Evolutionary conservation across 2,888 invertebrate genomes (phyloP), one percentile per base, ranked within the genome.

Genomic region (Pycnomerus fuliginosus): DNA sequence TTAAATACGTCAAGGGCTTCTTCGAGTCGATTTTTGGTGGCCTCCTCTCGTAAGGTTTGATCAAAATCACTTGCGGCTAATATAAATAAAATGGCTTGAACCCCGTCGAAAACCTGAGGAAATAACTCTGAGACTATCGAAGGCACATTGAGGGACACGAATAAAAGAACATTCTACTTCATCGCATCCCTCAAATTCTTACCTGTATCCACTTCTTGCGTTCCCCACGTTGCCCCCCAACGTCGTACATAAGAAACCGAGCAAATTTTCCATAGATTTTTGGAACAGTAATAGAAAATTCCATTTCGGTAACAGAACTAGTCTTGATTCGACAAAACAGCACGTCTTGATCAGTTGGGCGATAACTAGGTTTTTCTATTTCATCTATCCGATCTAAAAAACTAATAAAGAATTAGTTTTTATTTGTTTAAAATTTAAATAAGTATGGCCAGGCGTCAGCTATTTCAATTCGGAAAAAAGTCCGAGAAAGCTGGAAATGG

Each of bases 1-100:
- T 82, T 79, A 56, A 90, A 90, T 1, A 89, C 72, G 16, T 76
- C 76, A 1, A 89, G 71, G 0, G 89, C 80, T 68, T 90, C 90
- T 44, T 79, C 67, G 5, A 90, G 73, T 27, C 90, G 71, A 70
- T 90, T 90, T 61, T 82, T 83, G 0, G 70, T 69, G 32, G 74
- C 64, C 61, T 89, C 88, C 61, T 90, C 90, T 3, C 88, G 69
- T 3, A 89, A 67, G 2, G 75, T 82, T 71, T 85, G 85, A 69
- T 90, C 90, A 64, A 87, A 90, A 69, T 88, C 87, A 57, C 87
- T 87, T 57, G 84, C 82, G 1, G 90, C 88, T 15, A 87, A 86
- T 43, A 90, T 69, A 67, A 90, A 90, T 66, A 90, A 77, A 32
- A 90, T 84, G 0, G 88, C 88, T 56, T 87, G 81, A 53, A 89